Evolutionary conservation across 2,113 vertebrate species (phyloP), one percentile per base, ranked within the genome.

Genomic region (Muntiacus muntjak): DNA sequence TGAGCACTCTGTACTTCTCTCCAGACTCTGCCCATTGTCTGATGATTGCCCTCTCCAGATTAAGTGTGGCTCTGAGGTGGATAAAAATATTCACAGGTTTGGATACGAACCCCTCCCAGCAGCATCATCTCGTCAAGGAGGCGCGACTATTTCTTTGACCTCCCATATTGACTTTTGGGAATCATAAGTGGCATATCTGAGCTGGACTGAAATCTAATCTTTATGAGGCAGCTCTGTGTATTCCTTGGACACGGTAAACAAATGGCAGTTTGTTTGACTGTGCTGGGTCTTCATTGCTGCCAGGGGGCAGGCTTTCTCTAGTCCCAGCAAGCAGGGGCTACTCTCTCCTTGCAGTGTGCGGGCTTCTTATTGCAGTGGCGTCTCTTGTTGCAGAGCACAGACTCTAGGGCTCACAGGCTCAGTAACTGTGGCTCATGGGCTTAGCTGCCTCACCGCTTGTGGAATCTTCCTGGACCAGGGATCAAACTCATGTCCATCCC

Each of bases 71-170:
- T 55, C 54, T 67, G 26, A 57, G 14, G 54, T 14, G 28, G 88
- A 81, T 84, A 89, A 95, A 92, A 92, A 67, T 79, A 87, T 93
- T 47, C 91, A 58, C 50, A 89, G 87, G 6, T 45, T n/a, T 74
- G 78, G 33, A 4, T 0, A 2, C 36, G 4, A 11, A 5, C 17
- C 30, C n/a, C 21, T 57, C 55, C 30, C 47, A 79, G 58, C 1
- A 54, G 54, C 50, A 50, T 28, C 8, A 1, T 33, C 50, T 60
- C 74, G 54, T 57, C 52, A 36, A 87, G 57, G 57, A 54, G 54
- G 17, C 43, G 89, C 26, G 52, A 28, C 62, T 81, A 78, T 57
- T 45, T 91, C 54, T 87, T 36, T 33, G 50, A 36, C 40, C 52
- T 25, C 52, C 55, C 26, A 12, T 6, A 17, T 62, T 89, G 17